Evolutionary conservation across 2,888 invertebrate genomes (phyloP), one percentile per base, ranked within the genome.

Genomic region (Hypomecis atomaria): DNA sequence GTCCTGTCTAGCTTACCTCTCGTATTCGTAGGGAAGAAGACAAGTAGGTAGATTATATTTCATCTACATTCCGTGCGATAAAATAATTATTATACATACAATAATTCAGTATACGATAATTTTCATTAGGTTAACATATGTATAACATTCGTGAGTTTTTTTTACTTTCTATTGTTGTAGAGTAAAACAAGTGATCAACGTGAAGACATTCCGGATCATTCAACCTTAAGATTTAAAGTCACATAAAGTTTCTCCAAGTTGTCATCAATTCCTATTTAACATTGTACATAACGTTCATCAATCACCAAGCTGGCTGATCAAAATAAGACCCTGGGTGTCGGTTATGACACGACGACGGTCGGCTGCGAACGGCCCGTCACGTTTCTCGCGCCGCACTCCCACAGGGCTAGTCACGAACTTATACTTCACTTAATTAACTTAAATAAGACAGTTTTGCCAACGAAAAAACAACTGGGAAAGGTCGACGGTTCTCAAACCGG

Each of bases 341-440:
- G 59, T 68, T 79, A 77, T 77, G 79, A 82, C 81, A 81, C 78
- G 73, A 77, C 78, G 72, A 77, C 78, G 75, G 75, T 77, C 81
- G 77, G 78, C 73, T 75, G 65, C 62, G 65, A 70, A 61, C 62
- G 65, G 40, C 40, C 50, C 82, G 81, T 87, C 88, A 88, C 89
- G 88, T 86, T 86, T 82, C 78, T 65, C 70, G 59, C 75, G 71
- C 69, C 74, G 76, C 66, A 74, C 87, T 88, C 88, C 82, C 90
- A 87, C 89, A 84, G 84, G 81, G 82, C 90, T 89, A 90, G 91
- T 92, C 92, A 92, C 91, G 92, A 90, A 87, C 88, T 90, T 91
- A 91, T 90, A 89, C 92, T 91, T 91, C 90, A 91, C 90, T 92
- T 91, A 91, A 92, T 92, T 92, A 92, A 86, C 89, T 83, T 88